Conservation (phyloP, 2,113 vertebrate genomes). For the Salvelinus fontinalis region DNA sequence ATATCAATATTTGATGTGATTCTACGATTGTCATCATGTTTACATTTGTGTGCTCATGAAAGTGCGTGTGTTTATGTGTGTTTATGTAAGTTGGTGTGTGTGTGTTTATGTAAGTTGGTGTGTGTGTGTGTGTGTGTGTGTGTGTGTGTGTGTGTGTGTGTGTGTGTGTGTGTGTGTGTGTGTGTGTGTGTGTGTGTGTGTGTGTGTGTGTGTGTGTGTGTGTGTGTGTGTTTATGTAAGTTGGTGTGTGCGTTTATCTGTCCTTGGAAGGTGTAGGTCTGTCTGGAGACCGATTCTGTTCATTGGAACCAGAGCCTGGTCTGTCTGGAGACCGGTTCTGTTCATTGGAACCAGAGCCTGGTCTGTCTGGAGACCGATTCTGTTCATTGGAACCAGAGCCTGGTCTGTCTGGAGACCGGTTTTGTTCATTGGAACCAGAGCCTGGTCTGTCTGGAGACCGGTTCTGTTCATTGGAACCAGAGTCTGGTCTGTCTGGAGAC, state of each 20-base stretch:
- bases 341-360: too few species aligned
- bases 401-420: too few species aligned
- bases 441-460: too few species aligned
- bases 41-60: neutral
- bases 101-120: neutral
- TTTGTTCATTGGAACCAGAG: too few species aligned
- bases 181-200: neutral
- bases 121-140: neutral
- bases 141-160: neutral
- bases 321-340: too few species aligned
- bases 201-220: neutral
- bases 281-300: too few species aligned
- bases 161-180: neutral
- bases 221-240: neutral
- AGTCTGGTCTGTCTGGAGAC: too few species aligned
- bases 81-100: neutral
- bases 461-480: too few species aligned
- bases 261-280: conserved; percentile 1
- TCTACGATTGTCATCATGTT: neutral
- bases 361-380: too few species aligned
- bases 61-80: neutral
- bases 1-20: neutral
- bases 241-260: neutral
- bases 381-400: too few species aligned
- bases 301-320: too few species aligned